Percentiles rank a stretch among this genome's conserved stretches.
Conservation (phyloP, 2,888 invertebrate species). For the Torymus tubicola region DNA sequence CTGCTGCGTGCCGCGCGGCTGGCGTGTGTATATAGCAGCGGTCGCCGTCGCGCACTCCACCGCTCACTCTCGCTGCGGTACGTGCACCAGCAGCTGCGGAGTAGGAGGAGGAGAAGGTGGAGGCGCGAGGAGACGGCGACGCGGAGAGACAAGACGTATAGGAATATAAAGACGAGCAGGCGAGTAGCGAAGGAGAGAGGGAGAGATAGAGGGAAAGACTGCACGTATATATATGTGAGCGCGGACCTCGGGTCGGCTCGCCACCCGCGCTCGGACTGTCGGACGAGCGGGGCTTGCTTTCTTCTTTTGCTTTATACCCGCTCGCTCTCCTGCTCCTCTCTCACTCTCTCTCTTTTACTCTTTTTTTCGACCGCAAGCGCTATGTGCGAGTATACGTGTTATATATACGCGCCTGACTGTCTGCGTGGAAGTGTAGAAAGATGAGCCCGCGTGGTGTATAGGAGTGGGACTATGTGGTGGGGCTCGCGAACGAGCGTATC, state of each 20-base stretch:
- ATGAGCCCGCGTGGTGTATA: slow-evolving; percentile 16
- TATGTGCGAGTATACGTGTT: background rate
- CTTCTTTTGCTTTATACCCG: background rate
- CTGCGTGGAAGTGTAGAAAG: slow-evolving; percentile 1
- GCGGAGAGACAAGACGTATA: slow-evolving; percentile 48
- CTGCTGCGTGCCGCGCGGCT: background rate
- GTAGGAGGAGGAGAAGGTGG: slow-evolving; percentile 58
- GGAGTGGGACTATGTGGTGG: slow-evolving; percentile 16
- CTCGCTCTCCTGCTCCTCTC: background rate
- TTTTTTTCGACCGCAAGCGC: background rate
- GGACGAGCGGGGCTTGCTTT: too few relatives aligned
- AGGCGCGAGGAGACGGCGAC: slow-evolving; percentile 55
- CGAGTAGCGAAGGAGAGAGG: background rate
- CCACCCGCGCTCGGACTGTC: slow-evolving; percentile 41
- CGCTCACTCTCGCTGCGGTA: too few relatives aligned
- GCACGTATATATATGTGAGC: too few relatives aligned
- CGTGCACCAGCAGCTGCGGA: slow-evolving; percentile 29
- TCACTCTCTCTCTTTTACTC: background rate
- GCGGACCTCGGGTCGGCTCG: slow-evolving; percentile 12
- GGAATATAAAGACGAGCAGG: slow-evolving; percentile 31
- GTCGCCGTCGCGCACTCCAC: background rate
- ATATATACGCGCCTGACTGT: too few relatives aligned
- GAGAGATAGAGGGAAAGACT: background rate
- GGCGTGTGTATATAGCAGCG: background rate
- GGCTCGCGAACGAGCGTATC: background rate